These are phyloP conservation scores for Eulemur rubriventer DNA, from an alignment of 2,797 vertebrate species.

Conservation along the genomic window DNA sequence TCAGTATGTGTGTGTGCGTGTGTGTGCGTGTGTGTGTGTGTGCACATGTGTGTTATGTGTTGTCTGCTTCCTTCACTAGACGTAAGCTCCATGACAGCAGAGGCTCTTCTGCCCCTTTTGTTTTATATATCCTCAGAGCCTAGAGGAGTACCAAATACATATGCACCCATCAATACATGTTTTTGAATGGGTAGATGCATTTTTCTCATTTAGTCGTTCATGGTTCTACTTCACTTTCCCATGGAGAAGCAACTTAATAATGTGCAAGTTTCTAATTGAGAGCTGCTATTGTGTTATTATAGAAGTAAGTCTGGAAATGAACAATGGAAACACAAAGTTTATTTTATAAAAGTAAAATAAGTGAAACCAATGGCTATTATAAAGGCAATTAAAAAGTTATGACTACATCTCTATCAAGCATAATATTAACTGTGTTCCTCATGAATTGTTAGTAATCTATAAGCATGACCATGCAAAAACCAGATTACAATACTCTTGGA, in stretches of 20 bases:
- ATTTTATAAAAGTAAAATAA: constrained; percentile 40
- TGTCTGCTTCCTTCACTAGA: background rate
- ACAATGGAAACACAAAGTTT: constrained; percentile 21
- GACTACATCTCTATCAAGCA: background rate
- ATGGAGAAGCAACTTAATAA: constrained; percentile 1
- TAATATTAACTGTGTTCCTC: background rate
- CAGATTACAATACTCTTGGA: background rate
- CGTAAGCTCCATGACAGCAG: background rate
- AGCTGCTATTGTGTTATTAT: background rate
- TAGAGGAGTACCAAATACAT: background rate
- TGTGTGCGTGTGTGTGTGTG: background rate
- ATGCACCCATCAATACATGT: background rate
- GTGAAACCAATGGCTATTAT: background rate
- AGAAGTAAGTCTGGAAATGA: constrained; percentile 2
- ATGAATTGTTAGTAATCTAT: background rate
- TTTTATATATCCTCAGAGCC: background rate
- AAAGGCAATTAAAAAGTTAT: constrained; percentile 19
- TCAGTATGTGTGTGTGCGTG: fast-evolving
- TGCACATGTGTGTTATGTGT: background rate
- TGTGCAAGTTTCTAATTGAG: constrained; percentile 24
- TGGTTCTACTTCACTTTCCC: background rate
- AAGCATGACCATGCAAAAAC: background rate
- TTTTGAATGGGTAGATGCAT: background rate
- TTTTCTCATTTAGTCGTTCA: background rate
- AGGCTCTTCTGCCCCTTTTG: background rate